Conservation (phyloP, 2,113 vertebrate species). For the Neodontobutis hainanensis region DNA sequence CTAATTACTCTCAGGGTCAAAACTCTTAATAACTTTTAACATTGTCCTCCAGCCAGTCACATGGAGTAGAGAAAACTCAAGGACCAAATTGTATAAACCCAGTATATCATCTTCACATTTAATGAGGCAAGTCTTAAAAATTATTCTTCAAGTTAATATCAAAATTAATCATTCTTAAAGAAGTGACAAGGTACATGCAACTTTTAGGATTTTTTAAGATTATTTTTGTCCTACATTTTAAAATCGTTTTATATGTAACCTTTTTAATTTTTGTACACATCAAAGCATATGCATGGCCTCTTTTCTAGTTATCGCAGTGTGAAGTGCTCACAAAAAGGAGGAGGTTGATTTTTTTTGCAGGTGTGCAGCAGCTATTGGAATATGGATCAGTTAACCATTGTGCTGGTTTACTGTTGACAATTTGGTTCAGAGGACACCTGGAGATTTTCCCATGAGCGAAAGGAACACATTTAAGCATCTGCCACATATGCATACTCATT, state of each 20-base stretch:
- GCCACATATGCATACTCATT: not conserved
- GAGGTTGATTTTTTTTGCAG: conserved; percentile 69
- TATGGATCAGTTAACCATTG: conserved; percentile 79
- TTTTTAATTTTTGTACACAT: conserved; percentile 49
- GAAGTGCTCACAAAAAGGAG: conserved; percentile 34
- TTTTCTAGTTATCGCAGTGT: conserved; percentile 41
- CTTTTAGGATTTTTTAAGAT: conserved; percentile 54
- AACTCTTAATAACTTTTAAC: not conserved
- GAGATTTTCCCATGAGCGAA: conserved; percentile 71
- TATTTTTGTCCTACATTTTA: conserved; percentile 41
- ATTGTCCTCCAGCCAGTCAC: not conserved
- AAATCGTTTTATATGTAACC: conserved; percentile 50
- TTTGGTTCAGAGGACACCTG: conserved; percentile 78
- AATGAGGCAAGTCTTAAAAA: conserved; percentile 1
- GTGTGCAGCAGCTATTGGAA: conserved; percentile 75
- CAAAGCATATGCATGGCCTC: conserved; percentile 25
- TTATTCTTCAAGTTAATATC: not conserved
- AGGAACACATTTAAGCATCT: conserved; percentile 1
- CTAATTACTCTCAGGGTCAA: conserved; percentile 3
- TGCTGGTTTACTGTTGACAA: conserved; percentile 76
- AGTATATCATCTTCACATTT: conserved; percentile 6
- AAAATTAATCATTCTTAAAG: not conserved
- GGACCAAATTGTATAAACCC: conserved; percentile 30
- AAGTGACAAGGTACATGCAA: not conserved
- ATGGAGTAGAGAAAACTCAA: conserved; percentile 1